Evolutionary conservation across 1,140 invertebrate genomes (phyloP).

Genomic region (Stegodyphus dumicola): DNA sequence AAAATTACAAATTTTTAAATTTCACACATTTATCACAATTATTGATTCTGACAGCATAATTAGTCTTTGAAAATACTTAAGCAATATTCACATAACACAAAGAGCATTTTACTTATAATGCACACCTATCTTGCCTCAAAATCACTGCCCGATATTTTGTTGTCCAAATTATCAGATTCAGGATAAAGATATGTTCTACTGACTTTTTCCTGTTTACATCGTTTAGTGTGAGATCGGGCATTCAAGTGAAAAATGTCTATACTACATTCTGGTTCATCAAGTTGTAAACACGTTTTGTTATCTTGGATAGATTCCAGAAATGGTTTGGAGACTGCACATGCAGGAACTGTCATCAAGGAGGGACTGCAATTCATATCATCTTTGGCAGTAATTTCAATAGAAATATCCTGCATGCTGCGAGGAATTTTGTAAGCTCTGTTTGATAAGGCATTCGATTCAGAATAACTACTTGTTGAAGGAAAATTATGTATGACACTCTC

Average conservation of each 20-base stretch:
- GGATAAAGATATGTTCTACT: conserved; percentile 27
- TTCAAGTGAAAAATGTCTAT: conserved; percentile 20
- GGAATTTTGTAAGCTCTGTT: conserved; percentile 75
- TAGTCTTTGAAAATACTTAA: conserved; percentile 49
- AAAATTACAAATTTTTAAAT: conserved; percentile 54
- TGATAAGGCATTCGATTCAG: conserved; percentile 50
- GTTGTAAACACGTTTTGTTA: conserved; percentile 17
- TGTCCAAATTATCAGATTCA: conserved; percentile 16
- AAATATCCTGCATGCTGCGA: conserved; percentile 93
- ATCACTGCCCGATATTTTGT: background rate
- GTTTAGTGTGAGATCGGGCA: conserved; percentile 11
- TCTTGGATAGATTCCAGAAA: conserved; percentile 9
- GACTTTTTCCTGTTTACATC: conserved; percentile 18
- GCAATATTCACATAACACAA: conserved; percentile 48
- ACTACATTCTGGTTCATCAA: conserved; percentile 7
- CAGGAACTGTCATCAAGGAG: conserved; percentile 25
- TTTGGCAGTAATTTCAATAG: conserved; percentile 71
- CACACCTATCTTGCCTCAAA: conserved; percentile 35
- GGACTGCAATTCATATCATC: conserved; percentile 41
- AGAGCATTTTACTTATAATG: conserved; percentile 11
- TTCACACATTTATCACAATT: conserved; percentile 55
- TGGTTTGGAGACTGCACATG: conserved; percentile 20
- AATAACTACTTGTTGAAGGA: conserved; percentile 17
- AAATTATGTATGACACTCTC: background rate
- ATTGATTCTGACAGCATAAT: conserved; percentile 47